phyloP scores from a whole-genome alignment of 2,113 vertebrate species.

The Aphyosemion australe region DNA sequence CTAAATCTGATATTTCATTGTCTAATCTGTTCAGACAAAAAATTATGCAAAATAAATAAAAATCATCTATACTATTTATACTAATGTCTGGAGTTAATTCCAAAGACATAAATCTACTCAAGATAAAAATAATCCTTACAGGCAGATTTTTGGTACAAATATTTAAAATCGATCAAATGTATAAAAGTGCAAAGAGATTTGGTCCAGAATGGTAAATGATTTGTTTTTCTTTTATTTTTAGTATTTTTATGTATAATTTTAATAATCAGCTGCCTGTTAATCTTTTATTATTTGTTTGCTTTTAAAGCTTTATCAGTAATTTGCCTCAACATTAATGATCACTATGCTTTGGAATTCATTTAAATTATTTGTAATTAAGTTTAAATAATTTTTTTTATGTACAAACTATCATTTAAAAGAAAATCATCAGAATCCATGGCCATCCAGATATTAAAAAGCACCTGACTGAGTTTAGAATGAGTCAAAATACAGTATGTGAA shows the following conservation, averaged over 20 bases:
- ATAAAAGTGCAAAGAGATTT: conserved; percentile 31
- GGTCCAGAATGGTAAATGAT: conserved; percentile 10
- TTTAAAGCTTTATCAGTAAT: not conserved
- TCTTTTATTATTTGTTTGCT: not conserved
- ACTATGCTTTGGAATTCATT: not conserved
- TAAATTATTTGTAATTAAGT: not conserved
- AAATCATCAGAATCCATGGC: not conserved
- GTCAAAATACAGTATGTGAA: not conserved
- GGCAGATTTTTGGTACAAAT: not conserved
- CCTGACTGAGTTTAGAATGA: not conserved
- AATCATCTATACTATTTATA: too few species aligned
- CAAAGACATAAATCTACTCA: not conserved
- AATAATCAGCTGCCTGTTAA: not conserved
- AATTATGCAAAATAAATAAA: not conserved
- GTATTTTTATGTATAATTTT: not conserved
- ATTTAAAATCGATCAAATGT: not conserved
- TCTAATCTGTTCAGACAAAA: not conserved
- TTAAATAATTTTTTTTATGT: not conserved
- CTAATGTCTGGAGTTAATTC: not conserved
- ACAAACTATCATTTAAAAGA: not conserved
- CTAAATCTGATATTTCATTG: not conserved
- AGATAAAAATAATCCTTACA: not conserved
- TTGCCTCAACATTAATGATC: not conserved
- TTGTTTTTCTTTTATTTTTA: not conserved
- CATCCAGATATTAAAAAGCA: conserved; percentile 6